Evolutionary conservation across 2,888 invertebrate genomes (phyloP).

Genomic region (Agrotis segetum): DNA sequence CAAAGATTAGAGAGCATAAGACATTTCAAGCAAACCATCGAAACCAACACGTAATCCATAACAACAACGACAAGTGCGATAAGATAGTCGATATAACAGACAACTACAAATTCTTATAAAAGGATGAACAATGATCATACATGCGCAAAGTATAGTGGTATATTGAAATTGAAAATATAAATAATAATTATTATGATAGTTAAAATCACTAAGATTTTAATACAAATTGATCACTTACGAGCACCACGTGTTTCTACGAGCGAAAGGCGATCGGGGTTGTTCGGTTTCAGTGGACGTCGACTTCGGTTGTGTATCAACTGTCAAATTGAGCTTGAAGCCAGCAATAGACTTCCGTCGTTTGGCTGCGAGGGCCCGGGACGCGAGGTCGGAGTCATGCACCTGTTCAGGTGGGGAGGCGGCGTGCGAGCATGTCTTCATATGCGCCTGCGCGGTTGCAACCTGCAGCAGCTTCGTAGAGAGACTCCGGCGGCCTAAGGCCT

Average conservation of each 20-base stretch:
- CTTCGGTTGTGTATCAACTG: slow-evolving; percentile 79
- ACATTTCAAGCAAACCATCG: slow-evolving; percentile 65
- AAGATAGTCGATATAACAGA: slow-evolving; percentile 70
- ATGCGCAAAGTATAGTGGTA: slow-evolving; percentile 8
- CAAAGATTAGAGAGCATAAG: slow-evolving; percentile 64
- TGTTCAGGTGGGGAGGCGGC: slow-evolving; percentile 78
- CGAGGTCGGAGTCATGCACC: slow-evolving; percentile 81
- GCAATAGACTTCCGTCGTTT: slow-evolving; percentile 88
- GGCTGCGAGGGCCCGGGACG: slow-evolving; percentile 86
- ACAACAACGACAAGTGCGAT: slow-evolving; percentile 76
- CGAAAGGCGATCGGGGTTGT: slow-evolving; percentile 78
- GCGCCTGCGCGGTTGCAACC: slow-evolving; percentile 89
- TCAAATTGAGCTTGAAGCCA: slow-evolving; percentile 83
- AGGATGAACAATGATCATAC: slow-evolving; percentile 23
- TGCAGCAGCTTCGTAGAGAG: slow-evolving; percentile 87
- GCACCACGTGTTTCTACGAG: slow-evolving; percentile 90
- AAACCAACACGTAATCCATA: slow-evolving; percentile 70
- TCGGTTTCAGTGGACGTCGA: slow-evolving; percentile 76
- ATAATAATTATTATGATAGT: slow-evolving; percentile 31
- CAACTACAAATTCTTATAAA: slow-evolving; percentile 58
- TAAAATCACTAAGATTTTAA: slow-evolving; percentile 57
- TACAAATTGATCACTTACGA: slow-evolving; percentile 82
- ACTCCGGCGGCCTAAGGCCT: slow-evolving; percentile 86
- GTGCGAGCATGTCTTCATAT: slow-evolving; percentile 85
- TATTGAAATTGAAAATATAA: slow-evolving; percentile 19